phyloP scores from a whole-genome alignment of 2,797 vertebrate species.

The Mormyrops boulengeri region DNA sequence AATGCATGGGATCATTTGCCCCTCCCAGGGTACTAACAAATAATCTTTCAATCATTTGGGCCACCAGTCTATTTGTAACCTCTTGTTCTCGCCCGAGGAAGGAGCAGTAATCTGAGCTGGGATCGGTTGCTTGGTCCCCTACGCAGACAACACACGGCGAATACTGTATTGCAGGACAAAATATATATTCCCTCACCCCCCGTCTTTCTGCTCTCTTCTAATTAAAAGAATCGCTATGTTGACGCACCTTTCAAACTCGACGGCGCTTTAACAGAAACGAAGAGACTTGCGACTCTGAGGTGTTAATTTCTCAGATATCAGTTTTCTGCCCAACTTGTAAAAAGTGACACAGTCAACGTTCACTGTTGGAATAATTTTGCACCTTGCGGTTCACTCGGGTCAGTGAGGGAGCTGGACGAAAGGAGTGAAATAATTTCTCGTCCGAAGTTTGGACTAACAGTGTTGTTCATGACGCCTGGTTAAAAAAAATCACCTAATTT shows the following conservation, averaged over 20 bases:
- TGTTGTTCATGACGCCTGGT: not conserved
- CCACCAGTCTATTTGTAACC: not conserved
- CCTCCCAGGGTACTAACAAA: not conserved
- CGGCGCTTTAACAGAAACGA: not conserved
- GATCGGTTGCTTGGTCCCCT: not conserved
- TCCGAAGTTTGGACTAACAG: not conserved
- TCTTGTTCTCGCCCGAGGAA: not conserved
- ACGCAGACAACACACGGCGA: not conserved
- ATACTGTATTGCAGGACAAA: not conserved
- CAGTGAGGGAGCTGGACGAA: not conserved
- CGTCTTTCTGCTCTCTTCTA: not conserved
- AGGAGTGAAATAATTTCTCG: not conserved
- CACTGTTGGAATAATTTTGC: conserved; percentile 10
- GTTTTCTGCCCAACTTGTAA: conserved; percentile 4
- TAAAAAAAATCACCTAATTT: not conserved
- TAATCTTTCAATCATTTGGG: not conserved
- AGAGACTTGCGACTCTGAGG: not conserved
- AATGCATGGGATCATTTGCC: not conserved
- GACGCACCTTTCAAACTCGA: not conserved
- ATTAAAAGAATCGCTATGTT: not conserved
- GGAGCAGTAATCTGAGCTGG: not conserved
- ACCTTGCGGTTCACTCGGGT: not conserved
- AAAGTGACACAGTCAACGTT: not conserved
- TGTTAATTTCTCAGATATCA: not conserved
- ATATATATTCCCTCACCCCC: not conserved